These are phyloP conservation scores for Emydoidea blandingii DNA, from an alignment of 2,797 vertebrate species.

Conservation along the genomic window DNA sequence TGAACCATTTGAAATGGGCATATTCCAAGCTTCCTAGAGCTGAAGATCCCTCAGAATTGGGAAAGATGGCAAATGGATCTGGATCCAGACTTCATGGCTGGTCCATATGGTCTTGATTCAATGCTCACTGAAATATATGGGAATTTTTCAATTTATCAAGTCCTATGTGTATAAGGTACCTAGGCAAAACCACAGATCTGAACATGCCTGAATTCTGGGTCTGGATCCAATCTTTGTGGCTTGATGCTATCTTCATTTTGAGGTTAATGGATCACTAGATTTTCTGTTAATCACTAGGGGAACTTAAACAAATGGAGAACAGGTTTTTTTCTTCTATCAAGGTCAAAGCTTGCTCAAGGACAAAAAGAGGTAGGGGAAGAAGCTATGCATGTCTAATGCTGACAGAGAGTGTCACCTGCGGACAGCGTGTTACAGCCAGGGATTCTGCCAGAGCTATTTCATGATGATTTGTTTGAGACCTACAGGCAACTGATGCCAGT, in stretches of 20 bases:
- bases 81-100: not conserved
- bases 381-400: constrained; percentile 1
- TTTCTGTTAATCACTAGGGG: not conserved
- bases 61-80: not conserved
- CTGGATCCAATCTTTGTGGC: not conserved
- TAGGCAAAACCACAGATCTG: not conserved
- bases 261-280: constrained; percentile 16
- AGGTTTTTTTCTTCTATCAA: constrained; percentile 17
- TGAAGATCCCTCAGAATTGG: not conserved
- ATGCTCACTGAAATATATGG: not conserved
- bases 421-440: not conserved
- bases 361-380: not conserved
- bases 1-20: rapidly evolving
- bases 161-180: not conserved
- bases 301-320: constrained; percentile 31
- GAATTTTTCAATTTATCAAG: not conserved
- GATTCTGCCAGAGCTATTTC: constrained; percentile 3
- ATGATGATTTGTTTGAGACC: not conserved
- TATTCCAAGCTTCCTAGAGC: not conserved
- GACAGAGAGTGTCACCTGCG: not conserved
- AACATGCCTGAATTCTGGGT: not conserved
- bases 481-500: not conserved
- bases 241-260: constrained; percentile 17
- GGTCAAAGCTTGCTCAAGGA: constrained; percentile 21
- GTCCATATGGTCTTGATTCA: not conserved